Evolutionary conservation across 2,888 invertebrate genomes (phyloP), one percentile per base, ranked within the genome.

Genomic region (Drosophila affinis): DNA sequence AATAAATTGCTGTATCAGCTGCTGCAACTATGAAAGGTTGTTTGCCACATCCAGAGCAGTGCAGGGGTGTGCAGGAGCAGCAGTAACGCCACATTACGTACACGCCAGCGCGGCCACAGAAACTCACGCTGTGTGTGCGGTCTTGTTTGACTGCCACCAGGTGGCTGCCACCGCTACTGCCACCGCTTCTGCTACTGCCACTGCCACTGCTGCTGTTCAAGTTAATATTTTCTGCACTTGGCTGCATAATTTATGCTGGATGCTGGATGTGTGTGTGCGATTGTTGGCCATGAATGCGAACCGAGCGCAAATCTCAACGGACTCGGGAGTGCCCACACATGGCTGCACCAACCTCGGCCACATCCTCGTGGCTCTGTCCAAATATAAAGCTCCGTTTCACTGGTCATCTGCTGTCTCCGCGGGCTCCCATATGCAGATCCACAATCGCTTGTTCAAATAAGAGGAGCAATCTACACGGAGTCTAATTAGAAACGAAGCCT

Each of bases 1-100:
- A 88, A 87, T 77, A 85, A 84, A 81, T 84, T 82, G 85, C 88
- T 77, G 81, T 72, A 89, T 88, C 84, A 87, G 84, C 87, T 58
- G 68, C 61, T 54, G 60, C 62, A 56, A 46, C 44, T 77, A 58
- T 54, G 71, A 75, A 76, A 77, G 76, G 73, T 76, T 75, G 75
- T 67, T 65, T 53, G 58, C 53, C 49, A 44, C 29, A 45, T 14
- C 39, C 18, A 12, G 21, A 39, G 32, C 27, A 45, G 18, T 17
- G n/a, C n/a, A 10, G 17, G 18, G 29, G 27, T 47, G 46, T 21
- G 46, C 29, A 34, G 34, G 44, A 34, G 24, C 21, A 34, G 63
- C 47, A 39, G 46, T 32, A 27, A 18, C 39, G 49, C 53, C 74
- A 51, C 18, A 61, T 70, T 55, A 68, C 75, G 74, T 62, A 73